Evolutionary conservation across 2,888 invertebrate genomes (phyloP).

Genomic region (Agrotis ipsilon): DNA sequence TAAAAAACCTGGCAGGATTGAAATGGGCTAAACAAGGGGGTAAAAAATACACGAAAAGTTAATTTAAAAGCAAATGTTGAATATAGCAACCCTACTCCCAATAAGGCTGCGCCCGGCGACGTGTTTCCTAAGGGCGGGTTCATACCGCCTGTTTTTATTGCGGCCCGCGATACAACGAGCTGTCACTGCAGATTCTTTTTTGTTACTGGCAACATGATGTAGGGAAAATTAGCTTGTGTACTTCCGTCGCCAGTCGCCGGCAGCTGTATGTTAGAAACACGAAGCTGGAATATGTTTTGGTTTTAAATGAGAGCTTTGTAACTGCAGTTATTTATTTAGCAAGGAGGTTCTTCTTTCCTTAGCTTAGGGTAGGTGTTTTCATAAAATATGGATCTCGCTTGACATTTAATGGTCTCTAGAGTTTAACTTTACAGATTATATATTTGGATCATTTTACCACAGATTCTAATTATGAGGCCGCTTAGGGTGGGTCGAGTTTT

Average conservation of each 20-base stretch:
- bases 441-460: no score
- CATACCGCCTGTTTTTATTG: conserved; percentile 72
- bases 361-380: neutral
- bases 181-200: conserved; percentile 62
- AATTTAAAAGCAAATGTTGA: conserved; percentile 45
- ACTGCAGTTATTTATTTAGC: conserved; percentile 21
- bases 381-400: neutral
- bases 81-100: conserved; percentile 54
- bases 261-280: conserved; percentile 44
- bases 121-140: conserved; percentile 61
- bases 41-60: conserved; percentile 29
- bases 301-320: conserved; percentile 10
- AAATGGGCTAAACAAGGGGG: conserved; percentile 8
- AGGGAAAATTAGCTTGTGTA: conserved; percentile 59
- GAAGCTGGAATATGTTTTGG: conserved; percentile 39
- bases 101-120: conserved; percentile 37
- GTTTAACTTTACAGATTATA: no score
- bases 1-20: neutral
- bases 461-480: no score
- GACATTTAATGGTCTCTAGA: no score
- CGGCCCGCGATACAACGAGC: conserved; percentile 64
- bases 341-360: conserved; percentile 3
- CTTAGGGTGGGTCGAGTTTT: neutral
- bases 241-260: conserved; percentile 43
- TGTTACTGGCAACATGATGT: conserved; percentile 55